Base-by-base conservation (phyloP, 2,113 vertebrate species). In the Coregonus clupeaformis region DNA sequence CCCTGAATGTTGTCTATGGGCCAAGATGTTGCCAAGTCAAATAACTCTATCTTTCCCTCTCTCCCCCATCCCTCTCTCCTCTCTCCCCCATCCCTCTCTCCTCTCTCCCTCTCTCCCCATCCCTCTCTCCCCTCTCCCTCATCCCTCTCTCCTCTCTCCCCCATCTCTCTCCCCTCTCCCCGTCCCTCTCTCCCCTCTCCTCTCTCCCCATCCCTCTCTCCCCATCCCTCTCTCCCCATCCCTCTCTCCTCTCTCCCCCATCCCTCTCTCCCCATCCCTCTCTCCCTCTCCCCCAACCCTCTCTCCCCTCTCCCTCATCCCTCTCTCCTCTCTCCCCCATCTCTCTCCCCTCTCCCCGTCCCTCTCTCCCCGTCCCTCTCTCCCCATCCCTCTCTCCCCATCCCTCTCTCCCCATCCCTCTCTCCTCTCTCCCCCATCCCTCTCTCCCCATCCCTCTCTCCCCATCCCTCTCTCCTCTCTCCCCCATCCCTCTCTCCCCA, bases 361-460 rank as follows among this genome's bases (percentile, higher is more conserved):
- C 18, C 49, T 25, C 22, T 18, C 16, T 20, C n/a, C n/a, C n/a
- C n/a, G n/a, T n/a, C n/a, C 32, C n/a, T 1, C 30, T 11, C 18
- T 3, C 13, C 52, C 13, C 63, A 30, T 42, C 24, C n/a, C n/a
- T 20, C 73, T 12, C 25, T 11, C n/a, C n/a, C n/a, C n/a, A n/a
- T n/a, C n/a, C 73, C 16, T 62, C 49, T 75, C 30, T 75, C 68
- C 14, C 47, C 55, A 60, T 25, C 57, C 1, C 62, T 20, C 83
- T 64, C 29, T 79, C 2, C 32, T 76, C 20, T 30, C 74, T 22
- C 0, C 85, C 36, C 55, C 22, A 36, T 29, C 49, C 72, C 25
- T 27, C 42, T 27, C n/a, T 5, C n/a, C n/a, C n/a, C n/a, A n/a
- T n/a, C n/a, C 5, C 14, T 49, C 16, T 24, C 32, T 30, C 13